Evolutionary conservation across 2,888 invertebrate genomes (phyloP), one percentile per base, ranked within the genome.

Genomic region (Lycia hirtaria): DNA sequence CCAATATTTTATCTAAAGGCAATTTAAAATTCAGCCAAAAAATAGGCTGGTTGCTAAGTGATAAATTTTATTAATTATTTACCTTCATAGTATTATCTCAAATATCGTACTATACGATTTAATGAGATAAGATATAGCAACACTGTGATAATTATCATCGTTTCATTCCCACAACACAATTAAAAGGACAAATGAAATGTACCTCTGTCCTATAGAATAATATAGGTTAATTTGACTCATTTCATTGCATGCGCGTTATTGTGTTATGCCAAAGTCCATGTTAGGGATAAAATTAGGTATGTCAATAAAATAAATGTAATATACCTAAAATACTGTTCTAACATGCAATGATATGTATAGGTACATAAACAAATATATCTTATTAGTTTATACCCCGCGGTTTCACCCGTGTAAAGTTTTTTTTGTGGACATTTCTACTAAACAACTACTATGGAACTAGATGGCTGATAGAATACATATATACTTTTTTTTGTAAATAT

Each of bases 121-220:
- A n/a, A 14, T 15, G 2, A 32, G 51, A 51, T 43, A 51, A 51
- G 51, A 51, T 51, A 51, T 51, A 43, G 14, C 5, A 3, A 26
- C 24, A 44, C 17, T 28, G 28, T 30, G 2, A 32, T 19, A 17
- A 12, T 24, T 3, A 33, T 40, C 24, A 7, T 15, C 26, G 17
- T 17, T n/a, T 26, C n/a, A 2, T 1, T 4, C 5, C 9, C 15
- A 41, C 24, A 9, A 10, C 12, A 1, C 20, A 22, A 12, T 38
- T n/a, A 22, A 38, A 12, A n/a, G n/a, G 20, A 38, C 6, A n/a
- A 1, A 26, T 15, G 26, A 26, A 41, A 14, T 26, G 24, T n/a
- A n/a, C n/a, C n/a, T n/a, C n/a, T n/a, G n/a, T n/a, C n/a, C n/a
- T n/a, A n/a, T n/a, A n/a, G n/a, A n/a, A n/a, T n/a, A 4, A 15